Evolutionary conservation across 2,113 vertebrate genomes (phyloP).

Genomic region (Morphnarchus princeps): DNA sequence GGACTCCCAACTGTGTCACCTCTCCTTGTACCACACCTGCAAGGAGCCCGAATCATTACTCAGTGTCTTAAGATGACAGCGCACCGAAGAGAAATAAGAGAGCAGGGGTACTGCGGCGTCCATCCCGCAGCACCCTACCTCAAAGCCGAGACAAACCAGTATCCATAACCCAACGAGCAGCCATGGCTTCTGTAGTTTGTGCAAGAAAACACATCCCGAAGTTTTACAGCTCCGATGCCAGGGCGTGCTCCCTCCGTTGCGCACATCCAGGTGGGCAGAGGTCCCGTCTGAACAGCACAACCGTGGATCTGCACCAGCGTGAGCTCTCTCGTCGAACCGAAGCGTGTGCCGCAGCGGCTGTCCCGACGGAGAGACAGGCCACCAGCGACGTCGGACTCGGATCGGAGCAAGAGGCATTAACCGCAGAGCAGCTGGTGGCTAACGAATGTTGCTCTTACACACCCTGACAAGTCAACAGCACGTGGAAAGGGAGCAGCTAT

Average conservation of each 20-base stretch:
- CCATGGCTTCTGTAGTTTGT: background rate
- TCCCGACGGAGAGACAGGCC: background rate
- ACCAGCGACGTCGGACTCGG: rapidly evolving
- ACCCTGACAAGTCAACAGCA: background rate
- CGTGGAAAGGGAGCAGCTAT: background rate
- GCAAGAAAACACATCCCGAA: background rate
- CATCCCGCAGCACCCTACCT: background rate
- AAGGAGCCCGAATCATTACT: background rate
- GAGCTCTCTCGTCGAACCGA: rapidly evolving
- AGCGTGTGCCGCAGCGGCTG: background rate
- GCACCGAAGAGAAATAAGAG: background rate
- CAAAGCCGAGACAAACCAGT: background rate
- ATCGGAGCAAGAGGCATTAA: rapidly evolving
- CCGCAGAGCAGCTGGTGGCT: too few species aligned
- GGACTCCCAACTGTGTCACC: too few species aligned
- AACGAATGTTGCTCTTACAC: background rate
- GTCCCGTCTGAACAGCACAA: rapidly evolving
- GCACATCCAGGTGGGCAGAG: background rate
- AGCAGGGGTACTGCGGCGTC: too few species aligned
- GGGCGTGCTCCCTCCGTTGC: rapidly evolving
- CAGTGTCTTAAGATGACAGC: background rate
- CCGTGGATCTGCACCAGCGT: rapidly evolving
- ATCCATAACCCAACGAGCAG: background rate
- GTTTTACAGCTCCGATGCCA: background rate
- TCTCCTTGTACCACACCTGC: background rate